phyloP scores from a whole-genome alignment of 2,797 vertebrate genomes.

The Fratercula arctica region DNA sequence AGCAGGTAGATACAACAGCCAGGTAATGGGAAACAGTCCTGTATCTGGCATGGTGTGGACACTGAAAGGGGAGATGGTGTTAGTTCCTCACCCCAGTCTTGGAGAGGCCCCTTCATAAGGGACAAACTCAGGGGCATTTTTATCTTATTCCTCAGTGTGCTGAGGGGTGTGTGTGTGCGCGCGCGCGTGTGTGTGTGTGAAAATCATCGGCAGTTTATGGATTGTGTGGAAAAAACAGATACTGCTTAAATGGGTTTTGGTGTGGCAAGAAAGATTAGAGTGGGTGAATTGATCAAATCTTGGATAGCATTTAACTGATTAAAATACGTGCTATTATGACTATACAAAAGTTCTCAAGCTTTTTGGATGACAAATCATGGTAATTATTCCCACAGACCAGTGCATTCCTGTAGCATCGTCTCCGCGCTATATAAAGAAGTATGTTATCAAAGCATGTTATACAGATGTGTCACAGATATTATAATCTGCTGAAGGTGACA shows the following conservation, averaged over 20 bases:
- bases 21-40: not conserved
- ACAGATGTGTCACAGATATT: not conserved
- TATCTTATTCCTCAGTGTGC: not conserved
- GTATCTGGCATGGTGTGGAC: not conserved
- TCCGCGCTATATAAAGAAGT: not conserved
- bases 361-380: not conserved
- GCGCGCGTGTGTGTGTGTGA: too few relatives aligned
- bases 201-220: fast-evolving
- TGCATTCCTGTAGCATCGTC: not conserved
- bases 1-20: not conserved
- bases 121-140: not conserved
- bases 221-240: not conserved
- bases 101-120: not conserved
- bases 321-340: not conserved
- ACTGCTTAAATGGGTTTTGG: not conserved
- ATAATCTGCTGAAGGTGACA: not conserved
- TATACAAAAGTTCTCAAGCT: not conserved
- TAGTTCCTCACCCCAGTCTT: not conserved
- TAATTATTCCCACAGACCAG: not conserved
- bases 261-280: not conserved
- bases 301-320: not conserved
- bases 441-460: not conserved
- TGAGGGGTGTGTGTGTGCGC: too few relatives aligned
- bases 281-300: not conserved
- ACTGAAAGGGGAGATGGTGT: not conserved